Evolutionary conservation across 2,797 vertebrate genomes (phyloP).

Genomic region (Chelon labrosus): DNA sequence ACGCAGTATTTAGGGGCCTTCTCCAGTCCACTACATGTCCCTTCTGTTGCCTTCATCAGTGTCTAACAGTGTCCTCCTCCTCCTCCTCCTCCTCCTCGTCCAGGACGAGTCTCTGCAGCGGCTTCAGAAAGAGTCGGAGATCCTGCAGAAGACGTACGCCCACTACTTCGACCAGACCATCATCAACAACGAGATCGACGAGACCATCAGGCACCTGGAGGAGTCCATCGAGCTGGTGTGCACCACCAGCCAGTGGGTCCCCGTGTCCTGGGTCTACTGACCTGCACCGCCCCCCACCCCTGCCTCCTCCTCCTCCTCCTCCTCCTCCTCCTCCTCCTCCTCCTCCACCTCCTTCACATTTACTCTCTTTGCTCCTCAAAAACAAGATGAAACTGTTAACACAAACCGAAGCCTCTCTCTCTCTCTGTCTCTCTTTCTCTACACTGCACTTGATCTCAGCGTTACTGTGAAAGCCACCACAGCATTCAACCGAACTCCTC

Average conservation of each 20-base stretch:
- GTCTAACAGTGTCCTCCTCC: background rate
- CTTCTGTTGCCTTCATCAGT: too few species aligned
- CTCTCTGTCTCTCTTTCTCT: constrained; percentile 45
- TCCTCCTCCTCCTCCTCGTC: background rate
- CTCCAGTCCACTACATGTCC: too few species aligned
- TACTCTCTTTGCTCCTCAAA: constrained; percentile 77
- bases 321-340: constrained; percentile 22
- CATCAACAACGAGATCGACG: constrained; percentile 99
- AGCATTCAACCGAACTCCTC: constrained; percentile 49
- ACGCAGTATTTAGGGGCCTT: too few species aligned
- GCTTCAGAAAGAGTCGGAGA: constrained; percentile 98
- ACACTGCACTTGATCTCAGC: constrained; percentile 79
- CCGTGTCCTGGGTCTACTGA: constrained; percentile 99
- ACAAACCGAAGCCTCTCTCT: constrained; percentile 74
- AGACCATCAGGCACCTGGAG: constrained; percentile 98
- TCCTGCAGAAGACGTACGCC: constrained; percentile 97
- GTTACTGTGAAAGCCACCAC: constrained; percentile 74
- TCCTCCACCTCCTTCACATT: constrained; percentile 63
- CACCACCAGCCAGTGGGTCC: constrained; percentile 97
- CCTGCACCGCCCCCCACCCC: constrained; percentile 67
- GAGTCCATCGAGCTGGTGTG: constrained; percentile 98
- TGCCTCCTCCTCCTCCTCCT: constrained; percentile 6
- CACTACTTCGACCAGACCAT: constrained; percentile 99
- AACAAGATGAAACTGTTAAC: constrained; percentile 52
- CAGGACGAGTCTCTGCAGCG: constrained; percentile 98